Evolutionary conservation across 1,140 invertebrate species (phyloP).

Genomic region (Matsumurasca onukii): DNA sequence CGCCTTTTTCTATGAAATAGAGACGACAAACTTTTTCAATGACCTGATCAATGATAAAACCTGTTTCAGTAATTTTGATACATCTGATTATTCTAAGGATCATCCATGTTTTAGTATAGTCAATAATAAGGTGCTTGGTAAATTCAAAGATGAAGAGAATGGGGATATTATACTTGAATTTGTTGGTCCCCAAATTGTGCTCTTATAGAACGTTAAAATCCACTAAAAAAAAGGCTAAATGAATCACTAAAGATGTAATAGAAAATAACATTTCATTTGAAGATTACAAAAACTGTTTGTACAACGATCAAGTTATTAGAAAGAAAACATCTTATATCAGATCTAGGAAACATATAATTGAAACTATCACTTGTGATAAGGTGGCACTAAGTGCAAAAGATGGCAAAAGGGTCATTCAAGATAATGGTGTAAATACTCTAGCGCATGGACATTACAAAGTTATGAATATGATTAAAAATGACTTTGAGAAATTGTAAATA

Average conservation of each 20-base stretch:
- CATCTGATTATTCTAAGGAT: constrained; percentile 36
- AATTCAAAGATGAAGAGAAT: constrained; percentile 54
- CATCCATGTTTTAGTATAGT: constrained; percentile 28
- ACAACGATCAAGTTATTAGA: constrained; percentile 19
- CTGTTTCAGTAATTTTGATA: constrained; percentile 37
- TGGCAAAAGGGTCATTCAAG: constrained; percentile 34
- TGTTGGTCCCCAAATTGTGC: constrained; percentile 52
- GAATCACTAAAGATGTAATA: constrained; percentile 38
- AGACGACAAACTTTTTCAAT: constrained; percentile 35
- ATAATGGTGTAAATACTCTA: constrained; percentile 31
- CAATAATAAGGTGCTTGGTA: constrained; percentile 51
- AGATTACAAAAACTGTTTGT: constrained; percentile 35
- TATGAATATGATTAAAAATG: too few species aligned
- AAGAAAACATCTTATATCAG: constrained; percentile 25
- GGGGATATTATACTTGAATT: constrained; percentile 47
- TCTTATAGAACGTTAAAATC: constrained; percentile 39
- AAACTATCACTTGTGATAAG: constrained; percentile 32
- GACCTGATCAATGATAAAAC: constrained; percentile 29
- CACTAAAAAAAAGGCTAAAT: constrained; percentile 42
- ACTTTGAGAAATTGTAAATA: too few species aligned
- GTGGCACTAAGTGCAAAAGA: constrained; percentile 29
- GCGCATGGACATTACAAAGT: constrained; percentile 33
- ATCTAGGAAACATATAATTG: constrained; percentile 32
- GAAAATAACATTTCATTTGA: constrained; percentile 33
- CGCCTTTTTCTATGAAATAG: constrained; percentile 46